phyloP scores from a whole-genome alignment of 2,888 invertebrate species.

The Epistrophe grossulariae region DNA sequence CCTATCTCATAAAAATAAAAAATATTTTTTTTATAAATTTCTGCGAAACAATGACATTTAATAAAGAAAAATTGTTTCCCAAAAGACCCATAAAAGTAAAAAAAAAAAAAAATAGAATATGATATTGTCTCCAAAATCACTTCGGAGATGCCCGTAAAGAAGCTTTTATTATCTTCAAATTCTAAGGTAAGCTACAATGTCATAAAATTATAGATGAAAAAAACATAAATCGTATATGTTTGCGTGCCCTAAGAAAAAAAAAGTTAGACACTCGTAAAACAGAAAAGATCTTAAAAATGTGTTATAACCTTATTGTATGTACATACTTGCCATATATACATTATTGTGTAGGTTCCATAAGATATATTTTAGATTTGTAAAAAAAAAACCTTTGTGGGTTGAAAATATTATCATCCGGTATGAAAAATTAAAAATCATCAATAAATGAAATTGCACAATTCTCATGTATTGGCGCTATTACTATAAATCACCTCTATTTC shows the following conservation, averaged over 20 bases:
- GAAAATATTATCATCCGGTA: too few relatives aligned
- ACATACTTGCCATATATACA: background rate
- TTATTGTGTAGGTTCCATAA: background rate
- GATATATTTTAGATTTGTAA: too few relatives aligned
- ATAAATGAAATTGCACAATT: too few relatives aligned
- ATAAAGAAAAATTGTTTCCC: constrained; percentile 24
- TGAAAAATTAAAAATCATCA: too few relatives aligned
- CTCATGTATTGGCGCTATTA: too few relatives aligned
- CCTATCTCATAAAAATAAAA: constrained; percentile 20
- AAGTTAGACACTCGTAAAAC: background rate
- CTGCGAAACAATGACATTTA: constrained; percentile 24
- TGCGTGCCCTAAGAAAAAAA: background rate
- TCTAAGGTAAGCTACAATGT: constrained; percentile 13
- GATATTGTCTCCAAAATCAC: constrained; percentile 11
- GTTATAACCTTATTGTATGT: background rate
- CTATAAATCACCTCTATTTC: too few relatives aligned
- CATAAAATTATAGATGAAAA: constrained; percentile 17
- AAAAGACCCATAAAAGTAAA: constrained; percentile 14
- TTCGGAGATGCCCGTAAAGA: constrained; percentile 11
- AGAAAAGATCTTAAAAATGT: background rate
- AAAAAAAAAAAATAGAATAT: background rate
- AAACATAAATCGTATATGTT: too few relatives aligned
- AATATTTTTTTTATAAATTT: background rate
- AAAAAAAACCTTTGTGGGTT: too few relatives aligned
- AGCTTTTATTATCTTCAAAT: constrained; percentile 29